Percentiles rank a stretch among this genome's conserved stretches.
These are phyloP conservation scores for Ametastegia equiseti DNA, from an alignment of 2,888 invertebrate species.

Conservation along the genomic window DNA sequence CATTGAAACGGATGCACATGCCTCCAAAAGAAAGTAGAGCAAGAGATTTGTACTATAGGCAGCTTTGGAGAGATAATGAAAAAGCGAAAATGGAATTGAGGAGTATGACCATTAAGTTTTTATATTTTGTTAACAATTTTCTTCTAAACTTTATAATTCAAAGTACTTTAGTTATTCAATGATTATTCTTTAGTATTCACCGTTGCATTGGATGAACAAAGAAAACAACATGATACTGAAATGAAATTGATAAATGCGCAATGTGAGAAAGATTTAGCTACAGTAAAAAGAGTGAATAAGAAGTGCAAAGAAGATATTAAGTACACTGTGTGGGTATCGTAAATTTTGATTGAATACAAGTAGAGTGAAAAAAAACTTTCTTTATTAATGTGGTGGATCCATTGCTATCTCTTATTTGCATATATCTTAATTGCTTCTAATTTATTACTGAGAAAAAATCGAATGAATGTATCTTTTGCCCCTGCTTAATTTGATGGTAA, in stretches of 20 bases:
- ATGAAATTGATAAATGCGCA: slow-evolving; percentile 24
- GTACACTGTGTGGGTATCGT: slow-evolving; percentile 19
- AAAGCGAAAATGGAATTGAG: slow-evolving; percentile 46
- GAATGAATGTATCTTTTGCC: background rate
- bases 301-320: slow-evolving; percentile 47
- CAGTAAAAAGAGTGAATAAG: slow-evolving; percentile 27
- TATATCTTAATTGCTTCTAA: background rate
- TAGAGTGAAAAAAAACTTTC: background rate
- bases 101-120: slow-evolving; percentile 38
- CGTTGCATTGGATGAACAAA: slow-evolving; percentile 50
- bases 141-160: no score
- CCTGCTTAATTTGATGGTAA: background rate
- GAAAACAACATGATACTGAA: slow-evolving; percentile 42
- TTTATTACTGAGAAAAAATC: background rate
- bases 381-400: no score
- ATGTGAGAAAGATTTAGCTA: slow-evolving; percentile 33
- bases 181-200: slow-evolving; percentile 46
- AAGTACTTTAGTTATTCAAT: background rate
- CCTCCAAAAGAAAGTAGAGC: slow-evolving; percentile 53
- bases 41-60: slow-evolving; percentile 49
- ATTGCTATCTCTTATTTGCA: background rate
- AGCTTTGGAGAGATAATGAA: slow-evolving; percentile 43
- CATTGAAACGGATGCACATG: slow-evolving; percentile 49
- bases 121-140: no score
- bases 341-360: background rate